Evolutionary conservation across 2,113 vertebrate species (phyloP).

Genomic region (Alectura lathami): DNA sequence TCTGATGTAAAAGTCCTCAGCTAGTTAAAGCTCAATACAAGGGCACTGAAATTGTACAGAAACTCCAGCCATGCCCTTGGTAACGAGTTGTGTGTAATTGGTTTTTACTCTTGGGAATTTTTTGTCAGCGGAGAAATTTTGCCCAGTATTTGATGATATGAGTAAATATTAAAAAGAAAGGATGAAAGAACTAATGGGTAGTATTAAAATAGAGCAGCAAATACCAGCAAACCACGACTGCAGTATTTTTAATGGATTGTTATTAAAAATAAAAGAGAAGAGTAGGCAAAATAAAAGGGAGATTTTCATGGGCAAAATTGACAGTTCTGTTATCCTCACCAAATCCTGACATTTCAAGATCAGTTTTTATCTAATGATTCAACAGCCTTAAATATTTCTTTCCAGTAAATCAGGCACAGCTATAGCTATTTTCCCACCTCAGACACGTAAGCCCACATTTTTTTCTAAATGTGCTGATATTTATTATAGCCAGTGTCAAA

Average conservation of each 20-base stretch:
- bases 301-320: conserved; percentile 10
- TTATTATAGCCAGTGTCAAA: conserved; percentile 26
- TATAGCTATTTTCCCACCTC: conserved; percentile 6
- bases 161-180: conserved; percentile 48
- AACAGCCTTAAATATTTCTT: background rate
- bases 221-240: background rate
- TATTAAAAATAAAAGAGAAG: conserved; percentile 31
- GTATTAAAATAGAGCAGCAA: conserved; percentile 25
- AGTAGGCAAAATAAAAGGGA: conserved; percentile 15
- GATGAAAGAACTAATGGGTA: background rate
- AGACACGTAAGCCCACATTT: background rate
- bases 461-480: conserved; percentile 4
- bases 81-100: background rate
- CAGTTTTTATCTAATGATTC: conserved; percentile 24
- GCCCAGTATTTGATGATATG: conserved; percentile 5
- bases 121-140: background rate
- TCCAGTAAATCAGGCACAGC: background rate
- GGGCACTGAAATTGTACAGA: background rate
- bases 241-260: background rate
- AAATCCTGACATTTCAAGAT: conserved; percentile 41
- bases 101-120: background rate
- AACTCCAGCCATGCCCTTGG: background rate
- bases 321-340: background rate
- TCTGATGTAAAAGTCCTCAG: background rate
- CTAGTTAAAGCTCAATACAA: background rate